Conservation (phyloP, 1,140 invertebrate species). For the Hycleus cichorii region DNA sequence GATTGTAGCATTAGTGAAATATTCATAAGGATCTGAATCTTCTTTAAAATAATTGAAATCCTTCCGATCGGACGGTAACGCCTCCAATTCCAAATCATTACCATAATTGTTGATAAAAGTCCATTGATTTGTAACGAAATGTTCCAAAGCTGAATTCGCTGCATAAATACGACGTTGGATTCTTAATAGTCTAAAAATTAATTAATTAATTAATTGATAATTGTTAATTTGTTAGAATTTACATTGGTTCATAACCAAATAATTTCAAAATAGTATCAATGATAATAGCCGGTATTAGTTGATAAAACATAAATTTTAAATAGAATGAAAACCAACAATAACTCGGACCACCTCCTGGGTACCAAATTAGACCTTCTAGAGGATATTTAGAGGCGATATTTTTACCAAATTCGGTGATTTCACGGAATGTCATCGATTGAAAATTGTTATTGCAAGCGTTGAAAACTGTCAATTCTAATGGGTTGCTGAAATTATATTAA, state of each 20-base stretch:
- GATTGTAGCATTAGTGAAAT: conserved; percentile 42
- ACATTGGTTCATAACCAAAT: conserved; percentile 65
- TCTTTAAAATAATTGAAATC: conserved; percentile 55
- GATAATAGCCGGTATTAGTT: conserved; percentile 62
- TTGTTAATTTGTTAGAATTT: conserved; percentile 40
- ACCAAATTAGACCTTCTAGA: conserved; percentile 62
- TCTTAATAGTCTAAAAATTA: conserved; percentile 58
- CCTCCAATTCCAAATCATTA: conserved; percentile 48
- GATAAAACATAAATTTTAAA: conserved; percentile 52
- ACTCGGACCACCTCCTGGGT: conserved; percentile 48
- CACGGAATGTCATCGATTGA: conserved; percentile 60
- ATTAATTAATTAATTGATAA: conserved; percentile 3
- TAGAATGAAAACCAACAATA: conserved; percentile 46
- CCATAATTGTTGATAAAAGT: conserved; percentile 70
- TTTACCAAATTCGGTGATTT: conserved; percentile 50
- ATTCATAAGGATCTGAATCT: conserved; percentile 41
- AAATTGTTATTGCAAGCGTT: conserved; percentile 58
- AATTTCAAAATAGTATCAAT: conserved; percentile 56
- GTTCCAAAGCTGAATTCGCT: conserved; percentile 65
- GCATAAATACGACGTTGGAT: conserved; percentile 73
- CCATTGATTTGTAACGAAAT: conserved; percentile 79
- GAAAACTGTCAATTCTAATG: conserved; percentile 41
- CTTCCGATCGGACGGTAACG: conserved; percentile 56
- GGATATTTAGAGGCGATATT: conserved; percentile 49
- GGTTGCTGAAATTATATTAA: too few relatives aligned